Conservation (phyloP, 2,113 vertebrate species). For the Rhabdornis inornatus region DNA sequence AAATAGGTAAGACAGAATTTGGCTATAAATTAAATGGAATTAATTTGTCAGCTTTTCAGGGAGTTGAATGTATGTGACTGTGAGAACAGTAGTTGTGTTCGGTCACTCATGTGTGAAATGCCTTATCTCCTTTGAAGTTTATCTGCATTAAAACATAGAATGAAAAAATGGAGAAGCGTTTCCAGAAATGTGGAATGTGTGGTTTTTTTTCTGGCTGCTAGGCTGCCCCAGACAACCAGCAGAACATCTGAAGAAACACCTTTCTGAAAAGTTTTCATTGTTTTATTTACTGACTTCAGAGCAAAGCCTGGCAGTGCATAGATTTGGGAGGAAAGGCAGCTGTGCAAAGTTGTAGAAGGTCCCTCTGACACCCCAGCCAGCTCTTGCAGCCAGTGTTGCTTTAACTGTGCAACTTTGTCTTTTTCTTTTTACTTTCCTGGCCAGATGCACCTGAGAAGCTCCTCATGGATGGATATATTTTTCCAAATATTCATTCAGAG, state of each 20-base stretch:
- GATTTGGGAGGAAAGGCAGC: not conserved
- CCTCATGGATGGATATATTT: not conserved
- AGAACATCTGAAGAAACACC: not conserved
- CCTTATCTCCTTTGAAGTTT: not conserved
- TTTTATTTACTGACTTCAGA: not conserved
- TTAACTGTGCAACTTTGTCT: rapidly evolving
- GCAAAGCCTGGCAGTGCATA: not conserved
- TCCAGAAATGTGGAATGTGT: not conserved
- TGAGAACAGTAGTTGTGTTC: not conserved
- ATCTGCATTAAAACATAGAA: not conserved
- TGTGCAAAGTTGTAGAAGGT: not conserved
- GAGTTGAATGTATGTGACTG: not conserved
- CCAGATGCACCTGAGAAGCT: not conserved
- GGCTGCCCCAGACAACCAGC: not conserved
- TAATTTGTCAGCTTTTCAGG: not conserved
- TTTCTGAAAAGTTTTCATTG: not conserved
- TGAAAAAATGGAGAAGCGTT: not conserved
- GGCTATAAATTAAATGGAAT: not conserved
- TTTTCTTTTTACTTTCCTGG: not conserved
- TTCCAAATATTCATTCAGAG: not conserved
- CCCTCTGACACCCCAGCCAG: rapidly evolving
- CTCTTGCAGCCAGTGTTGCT: not conserved
- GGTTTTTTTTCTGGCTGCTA: not conserved
- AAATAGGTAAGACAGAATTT: not conserved
- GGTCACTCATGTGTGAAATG: not conserved